Conservation (phyloP, 2,888 invertebrate genomes). For the Cataglyphis cursor region DNA sequence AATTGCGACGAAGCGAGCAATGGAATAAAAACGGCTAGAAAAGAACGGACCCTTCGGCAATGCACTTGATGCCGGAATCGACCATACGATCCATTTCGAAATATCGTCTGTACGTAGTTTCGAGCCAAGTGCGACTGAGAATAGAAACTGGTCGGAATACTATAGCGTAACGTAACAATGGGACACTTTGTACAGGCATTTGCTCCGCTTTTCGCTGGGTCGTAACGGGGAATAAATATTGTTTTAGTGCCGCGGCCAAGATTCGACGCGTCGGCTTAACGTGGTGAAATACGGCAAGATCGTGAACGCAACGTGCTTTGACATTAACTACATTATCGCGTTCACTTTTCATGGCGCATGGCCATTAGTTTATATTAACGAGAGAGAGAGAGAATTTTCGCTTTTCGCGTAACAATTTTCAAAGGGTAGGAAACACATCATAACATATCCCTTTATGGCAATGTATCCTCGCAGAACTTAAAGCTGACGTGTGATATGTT, state of each 20-base stretch:
- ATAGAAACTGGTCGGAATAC: slow-evolving; percentile 62
- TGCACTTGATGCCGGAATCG: slow-evolving; percentile 74
- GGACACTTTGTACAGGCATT: slow-evolving; percentile 62
- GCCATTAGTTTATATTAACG: slow-evolving; percentile 47
- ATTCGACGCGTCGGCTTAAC: slow-evolving; percentile 48
- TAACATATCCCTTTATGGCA: not conserved
- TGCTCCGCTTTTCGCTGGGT: slow-evolving; percentile 55
- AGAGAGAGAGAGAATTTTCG: slow-evolving; percentile 22
- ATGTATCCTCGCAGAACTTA: not conserved
- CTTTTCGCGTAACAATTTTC: slow-evolving; percentile 24
- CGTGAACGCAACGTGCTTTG: slow-evolving; percentile 45
- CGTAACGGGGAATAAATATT: slow-evolving; percentile 53
- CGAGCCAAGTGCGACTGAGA: slow-evolving; percentile 61
- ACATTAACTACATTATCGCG: slow-evolving; percentile 50
- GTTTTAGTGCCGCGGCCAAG: slow-evolving; percentile 41
- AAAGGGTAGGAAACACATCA: slow-evolving; percentile 1
- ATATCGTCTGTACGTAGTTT: slow-evolving; percentile 66
- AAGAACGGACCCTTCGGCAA: slow-evolving; percentile 67
- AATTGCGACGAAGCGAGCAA: slow-evolving; percentile 47
- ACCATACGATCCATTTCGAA: slow-evolving; percentile 72
- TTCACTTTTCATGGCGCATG: slow-evolving; percentile 35
- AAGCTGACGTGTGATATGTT: not conserved
- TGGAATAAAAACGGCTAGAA: slow-evolving; percentile 70
- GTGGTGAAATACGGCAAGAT: slow-evolving; percentile 29
- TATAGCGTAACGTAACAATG: slow-evolving; percentile 62